phyloP scores from a whole-genome alignment of 2,113 vertebrate species.

The Psittacula cyanocephala region DNA sequence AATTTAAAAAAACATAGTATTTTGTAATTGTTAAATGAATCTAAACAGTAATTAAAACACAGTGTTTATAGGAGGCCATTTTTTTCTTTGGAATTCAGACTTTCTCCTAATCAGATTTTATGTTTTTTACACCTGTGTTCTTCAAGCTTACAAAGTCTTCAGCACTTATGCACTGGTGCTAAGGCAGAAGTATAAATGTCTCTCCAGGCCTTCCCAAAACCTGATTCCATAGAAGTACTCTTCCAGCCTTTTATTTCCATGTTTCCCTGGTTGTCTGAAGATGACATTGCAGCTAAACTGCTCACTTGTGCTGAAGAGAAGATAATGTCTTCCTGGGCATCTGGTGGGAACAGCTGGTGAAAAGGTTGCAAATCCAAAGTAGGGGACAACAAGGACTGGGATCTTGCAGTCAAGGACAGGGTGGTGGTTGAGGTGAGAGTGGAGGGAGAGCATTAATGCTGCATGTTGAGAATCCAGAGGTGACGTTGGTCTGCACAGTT shows the following conservation, averaged over 20 bases:
- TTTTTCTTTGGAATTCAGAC: background rate
- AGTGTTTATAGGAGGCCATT: background rate
- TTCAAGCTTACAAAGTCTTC: background rate
- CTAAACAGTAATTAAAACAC: background rate
- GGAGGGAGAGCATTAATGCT: background rate
- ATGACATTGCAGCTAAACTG: background rate
- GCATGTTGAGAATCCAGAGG: background rate
- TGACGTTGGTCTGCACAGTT: background rate
- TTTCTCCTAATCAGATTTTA: background rate
- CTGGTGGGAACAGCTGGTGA: background rate
- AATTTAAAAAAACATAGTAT: background rate
- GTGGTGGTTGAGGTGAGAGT: background rate
- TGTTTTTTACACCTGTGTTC: background rate
- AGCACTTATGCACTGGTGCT: background rate
- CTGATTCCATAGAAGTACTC: background rate
- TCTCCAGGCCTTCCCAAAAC: background rate
- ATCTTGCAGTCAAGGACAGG: background rate
- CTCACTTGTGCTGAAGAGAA: background rate
- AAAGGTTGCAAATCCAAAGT: background rate
- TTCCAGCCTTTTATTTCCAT: background rate
- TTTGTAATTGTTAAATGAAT: background rate
- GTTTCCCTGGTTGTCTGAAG: background rate
- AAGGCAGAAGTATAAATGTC: background rate
- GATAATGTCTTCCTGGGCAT: background rate
- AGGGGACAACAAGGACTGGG: no score